phyloP scores from a whole-genome alignment of 2,888 invertebrate genomes.

The Plebejus melissa region DNA sequence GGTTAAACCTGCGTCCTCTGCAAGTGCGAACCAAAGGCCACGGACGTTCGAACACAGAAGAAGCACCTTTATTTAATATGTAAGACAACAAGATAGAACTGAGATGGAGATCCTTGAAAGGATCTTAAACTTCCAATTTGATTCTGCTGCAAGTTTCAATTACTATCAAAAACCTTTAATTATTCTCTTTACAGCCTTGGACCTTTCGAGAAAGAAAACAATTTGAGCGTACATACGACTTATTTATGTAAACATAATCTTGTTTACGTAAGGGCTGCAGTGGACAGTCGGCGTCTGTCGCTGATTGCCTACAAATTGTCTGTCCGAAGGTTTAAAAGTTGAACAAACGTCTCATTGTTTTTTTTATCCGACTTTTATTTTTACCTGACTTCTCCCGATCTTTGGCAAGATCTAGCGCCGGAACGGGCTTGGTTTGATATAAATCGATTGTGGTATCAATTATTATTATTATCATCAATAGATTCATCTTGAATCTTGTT shows the following conservation, averaged over 20 bases:
- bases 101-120: neutral
- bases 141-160: neutral
- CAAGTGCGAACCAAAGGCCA: too few relatives aligned
- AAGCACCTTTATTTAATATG: too few relatives aligned
- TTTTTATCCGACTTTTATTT: too few relatives aligned
- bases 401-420: too few relatives aligned
- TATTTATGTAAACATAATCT: constrained; percentile 24
- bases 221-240: constrained; percentile 3
- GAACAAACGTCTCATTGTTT: too few relatives aligned
- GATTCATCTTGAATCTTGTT: too few relatives aligned
- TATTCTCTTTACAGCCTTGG: neutral
- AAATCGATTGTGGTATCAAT: too few relatives aligned
- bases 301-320: constrained; percentile 16
- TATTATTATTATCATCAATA: too few relatives aligned
- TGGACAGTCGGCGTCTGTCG: neutral
- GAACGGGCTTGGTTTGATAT: too few relatives aligned
- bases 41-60: too few relatives aligned
- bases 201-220: neutral
- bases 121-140: neutral
- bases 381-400: too few relatives aligned
- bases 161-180: neutral
- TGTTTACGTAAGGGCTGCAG: constrained; percentile 4
- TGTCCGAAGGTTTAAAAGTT: constrained; percentile 8
- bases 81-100: neutral
- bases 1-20: too few relatives aligned